A percentile compares a stretch with the other conserved stretches of the same genome.
phyloP scores from a whole-genome alignment of 1,140 invertebrate genomes.

The Heliconius hewitsoni region DNA sequence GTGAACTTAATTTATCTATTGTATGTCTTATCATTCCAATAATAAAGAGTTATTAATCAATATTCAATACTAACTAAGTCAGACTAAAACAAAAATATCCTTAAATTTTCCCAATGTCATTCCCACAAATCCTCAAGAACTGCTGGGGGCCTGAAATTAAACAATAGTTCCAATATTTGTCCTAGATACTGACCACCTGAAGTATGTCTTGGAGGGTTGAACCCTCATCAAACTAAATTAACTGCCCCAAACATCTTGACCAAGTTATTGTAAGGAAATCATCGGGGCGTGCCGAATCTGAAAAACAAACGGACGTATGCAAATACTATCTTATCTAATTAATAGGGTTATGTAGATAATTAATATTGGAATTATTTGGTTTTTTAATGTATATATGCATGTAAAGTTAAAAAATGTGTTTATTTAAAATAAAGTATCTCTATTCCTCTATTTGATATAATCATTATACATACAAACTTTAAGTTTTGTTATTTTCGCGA shows the following conservation, averaged over 20 bases:
- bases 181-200: constrained; percentile 54
- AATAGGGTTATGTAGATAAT: constrained; percentile 19
- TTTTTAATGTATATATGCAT: neutral
- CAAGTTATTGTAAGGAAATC: constrained; percentile 68
- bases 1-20: too few species aligned
- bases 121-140: constrained; percentile 21
- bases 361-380: neutral
- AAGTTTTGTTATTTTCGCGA: too few species aligned
- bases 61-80: neutral
- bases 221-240: constrained; percentile 71
- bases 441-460: too few species aligned
- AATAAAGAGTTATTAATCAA: neutral
- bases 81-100: neutral
- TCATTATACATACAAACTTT: too few species aligned
- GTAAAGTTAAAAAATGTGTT: neutral
- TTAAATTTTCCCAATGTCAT: neutral
- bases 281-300: constrained; percentile 50
- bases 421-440: too few species aligned
- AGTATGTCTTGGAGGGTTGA: constrained; percentile 72
- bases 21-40: too few species aligned
- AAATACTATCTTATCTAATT: constrained; percentile 65
- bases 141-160: constrained; percentile 23
- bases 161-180: constrained; percentile 59
- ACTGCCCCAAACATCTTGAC: constrained; percentile 64
- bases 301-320: constrained; percentile 75